These are phyloP conservation scores for Cryptocheilus praepositus DNA, from an alignment of 2,888 invertebrate species.

Conservation along the genomic window DNA sequence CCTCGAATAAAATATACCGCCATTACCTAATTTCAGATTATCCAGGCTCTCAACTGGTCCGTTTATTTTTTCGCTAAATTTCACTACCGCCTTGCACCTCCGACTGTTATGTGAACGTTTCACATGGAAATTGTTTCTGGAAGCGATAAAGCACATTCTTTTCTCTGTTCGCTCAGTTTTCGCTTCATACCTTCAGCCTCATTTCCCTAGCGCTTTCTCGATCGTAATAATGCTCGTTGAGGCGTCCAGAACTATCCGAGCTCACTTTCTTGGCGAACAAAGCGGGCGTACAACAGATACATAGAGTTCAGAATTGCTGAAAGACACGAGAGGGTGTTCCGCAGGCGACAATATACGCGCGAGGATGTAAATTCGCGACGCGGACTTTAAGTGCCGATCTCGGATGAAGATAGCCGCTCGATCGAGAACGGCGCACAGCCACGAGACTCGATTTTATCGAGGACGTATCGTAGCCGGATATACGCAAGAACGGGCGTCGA, in stretches of 20 bases:
- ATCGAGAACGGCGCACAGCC: conserved; percentile 34
- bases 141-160: background rate
- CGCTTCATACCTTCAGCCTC: background rate
- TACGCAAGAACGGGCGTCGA: conserved; percentile 39
- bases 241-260: too few relatives aligned
- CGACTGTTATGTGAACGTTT: background rate
- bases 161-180: background rate
- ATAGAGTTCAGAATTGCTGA: background rate
- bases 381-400: conserved; percentile 48
- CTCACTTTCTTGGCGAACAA: conserved; percentile 24
- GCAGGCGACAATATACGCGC: conserved; percentile 16
- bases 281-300: background rate
- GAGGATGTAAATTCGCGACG: conserved; percentile 51
- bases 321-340: conserved; percentile 3
- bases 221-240: background rate
- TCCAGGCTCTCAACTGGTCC: too few relatives aligned
- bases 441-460: conserved; percentile 52
- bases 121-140: background rate
- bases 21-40: too few relatives aligned
- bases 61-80: too few relatives aligned
- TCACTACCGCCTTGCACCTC: too few relatives aligned
- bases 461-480: conserved; percentile 44
- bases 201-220: too few relatives aligned
- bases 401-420: conserved; percentile 48
- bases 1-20: too few relatives aligned